A percentile compares a stretch with the other conserved stretches of the same genome.
phyloP scores from a whole-genome alignment of 2,888 invertebrate species.

The Pollenia labialis region DNA sequence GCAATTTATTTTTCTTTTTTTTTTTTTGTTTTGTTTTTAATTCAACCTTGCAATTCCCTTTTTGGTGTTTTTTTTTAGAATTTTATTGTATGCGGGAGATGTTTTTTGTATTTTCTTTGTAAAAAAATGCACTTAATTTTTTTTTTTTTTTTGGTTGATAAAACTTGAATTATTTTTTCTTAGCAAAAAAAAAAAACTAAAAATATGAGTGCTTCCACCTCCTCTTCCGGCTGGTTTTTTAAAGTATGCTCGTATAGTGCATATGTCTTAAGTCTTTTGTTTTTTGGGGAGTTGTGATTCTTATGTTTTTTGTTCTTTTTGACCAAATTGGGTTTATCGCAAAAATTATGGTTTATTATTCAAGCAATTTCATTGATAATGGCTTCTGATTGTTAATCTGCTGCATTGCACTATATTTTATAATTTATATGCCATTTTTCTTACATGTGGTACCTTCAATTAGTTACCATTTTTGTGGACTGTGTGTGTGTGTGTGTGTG shows the following conservation, averaged over 20 bases:
- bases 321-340: slow-evolving; percentile 69
- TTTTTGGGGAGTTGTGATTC: slow-evolving; percentile 49
- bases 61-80: slow-evolving; percentile 9
- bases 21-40: slow-evolving; percentile 10
- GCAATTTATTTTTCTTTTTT: slow-evolving; percentile 61
- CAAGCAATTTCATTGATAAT: slow-evolving; percentile 72
- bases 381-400: slow-evolving; percentile 73
- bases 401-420: slow-evolving; percentile 41
- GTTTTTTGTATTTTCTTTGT: slow-evolving; percentile 65
- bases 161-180: slow-evolving; percentile 39
- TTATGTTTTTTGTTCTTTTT: slow-evolving; percentile 15
- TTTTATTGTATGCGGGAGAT: slow-evolving; percentile 72
- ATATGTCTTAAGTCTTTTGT: slow-evolving; percentile 51
- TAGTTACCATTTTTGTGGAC: slow-evolving; percentile 10
- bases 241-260: not conserved
- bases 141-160: slow-evolving; percentile 32
- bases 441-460: slow-evolving; percentile 47
- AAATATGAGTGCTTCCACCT: slow-evolving; percentile 79
- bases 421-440: slow-evolving; percentile 41
- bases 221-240: slow-evolving; percentile 81
- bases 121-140: slow-evolving; percentile 57
- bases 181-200: slow-evolving; percentile 27
- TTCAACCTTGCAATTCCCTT: slow-evolving; percentile 64
- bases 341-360: slow-evolving; percentile 73
- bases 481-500: not conserved